Percentiles rank a stretch among this genome's conserved stretches.
Conservation (phyloP, 2,797 vertebrate species). For the Clarias laeviceps region DNA sequence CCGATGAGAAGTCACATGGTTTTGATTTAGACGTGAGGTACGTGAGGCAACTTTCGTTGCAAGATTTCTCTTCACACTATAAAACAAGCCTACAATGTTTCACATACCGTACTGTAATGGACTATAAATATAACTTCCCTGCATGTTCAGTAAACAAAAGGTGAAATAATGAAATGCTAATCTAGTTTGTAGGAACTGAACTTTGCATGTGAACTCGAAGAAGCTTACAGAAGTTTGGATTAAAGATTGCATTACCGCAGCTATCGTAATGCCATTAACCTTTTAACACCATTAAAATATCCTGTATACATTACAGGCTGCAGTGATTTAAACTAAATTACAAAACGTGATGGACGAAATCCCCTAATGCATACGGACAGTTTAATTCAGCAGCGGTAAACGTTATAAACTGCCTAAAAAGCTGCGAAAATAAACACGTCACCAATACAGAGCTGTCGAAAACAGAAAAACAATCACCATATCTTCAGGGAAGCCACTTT, state of each 20-base stretch:
- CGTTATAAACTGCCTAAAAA: neutral
- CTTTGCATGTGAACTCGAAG: neutral
- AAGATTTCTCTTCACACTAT: neutral
- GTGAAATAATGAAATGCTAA: neutral
- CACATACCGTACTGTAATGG: neutral
- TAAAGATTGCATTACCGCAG: neutral
- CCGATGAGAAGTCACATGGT: neutral
- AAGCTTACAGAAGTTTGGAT: neutral
- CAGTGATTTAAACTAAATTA: slow-evolving; percentile 31
- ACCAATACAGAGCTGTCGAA: neutral
- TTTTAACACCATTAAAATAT: neutral
- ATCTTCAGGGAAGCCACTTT: neutral
- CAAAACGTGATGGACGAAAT: slow-evolving; percentile 21
- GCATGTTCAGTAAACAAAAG: neutral
- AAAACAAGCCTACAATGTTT: neutral
- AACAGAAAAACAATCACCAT: neutral
- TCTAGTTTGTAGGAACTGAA: neutral
- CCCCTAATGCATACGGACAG: neutral
- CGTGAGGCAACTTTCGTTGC: neutral
- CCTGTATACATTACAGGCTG: neutral
- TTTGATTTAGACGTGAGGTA: neutral
- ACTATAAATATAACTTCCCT: neutral
- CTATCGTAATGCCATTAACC: neutral
- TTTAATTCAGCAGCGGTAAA: neutral
- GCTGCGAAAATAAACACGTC: neutral